Percentiles rank a stretch among this genome's conserved stretches.
phyloP scores from a whole-genome alignment of 2,113 vertebrate genomes.

The Numida meleagris region DNA sequence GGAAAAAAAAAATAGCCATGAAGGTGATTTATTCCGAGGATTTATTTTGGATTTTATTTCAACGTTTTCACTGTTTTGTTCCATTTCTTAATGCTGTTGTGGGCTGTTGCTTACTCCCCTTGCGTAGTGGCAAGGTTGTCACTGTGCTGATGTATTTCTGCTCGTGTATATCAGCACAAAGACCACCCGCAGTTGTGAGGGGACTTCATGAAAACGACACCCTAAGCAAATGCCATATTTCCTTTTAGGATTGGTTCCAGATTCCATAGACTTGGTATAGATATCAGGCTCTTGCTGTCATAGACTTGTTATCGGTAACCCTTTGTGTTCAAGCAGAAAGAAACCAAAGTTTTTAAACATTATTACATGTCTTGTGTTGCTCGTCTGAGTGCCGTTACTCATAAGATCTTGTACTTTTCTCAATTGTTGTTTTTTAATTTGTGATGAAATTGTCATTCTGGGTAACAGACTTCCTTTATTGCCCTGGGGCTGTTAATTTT shows the following conservation, averaged over 20 bases:
- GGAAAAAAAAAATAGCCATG: not conserved
- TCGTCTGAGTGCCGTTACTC: not conserved
- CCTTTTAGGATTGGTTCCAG: not conserved
- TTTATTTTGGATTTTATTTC: not conserved
- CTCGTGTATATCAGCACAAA: not conserved
- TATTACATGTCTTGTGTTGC: not conserved
- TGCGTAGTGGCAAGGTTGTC: not conserved
- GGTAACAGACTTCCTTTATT: not conserved
- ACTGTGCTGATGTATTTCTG: fast-evolving
- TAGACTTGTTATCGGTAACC: not conserved
- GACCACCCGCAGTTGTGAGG: not conserved
- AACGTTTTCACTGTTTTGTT: not conserved
- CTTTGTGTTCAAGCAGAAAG: not conserved
- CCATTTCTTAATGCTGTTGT: not conserved
- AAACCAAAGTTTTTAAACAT: not conserved
- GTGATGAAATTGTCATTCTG: not conserved
- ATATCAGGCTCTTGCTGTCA: not conserved
- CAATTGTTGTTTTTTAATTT: not conserved
- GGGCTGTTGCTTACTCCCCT: not conserved
- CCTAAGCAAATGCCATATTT: not conserved
- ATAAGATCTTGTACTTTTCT: not conserved
- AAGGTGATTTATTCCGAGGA: not conserved
- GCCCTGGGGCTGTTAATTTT: not conserved
- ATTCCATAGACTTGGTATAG: not conserved
- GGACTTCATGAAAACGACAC: not conserved